Evolutionary conservation across 2,888 invertebrate genomes (phyloP).

Genomic region (Aproaerema taeniolella): DNA sequence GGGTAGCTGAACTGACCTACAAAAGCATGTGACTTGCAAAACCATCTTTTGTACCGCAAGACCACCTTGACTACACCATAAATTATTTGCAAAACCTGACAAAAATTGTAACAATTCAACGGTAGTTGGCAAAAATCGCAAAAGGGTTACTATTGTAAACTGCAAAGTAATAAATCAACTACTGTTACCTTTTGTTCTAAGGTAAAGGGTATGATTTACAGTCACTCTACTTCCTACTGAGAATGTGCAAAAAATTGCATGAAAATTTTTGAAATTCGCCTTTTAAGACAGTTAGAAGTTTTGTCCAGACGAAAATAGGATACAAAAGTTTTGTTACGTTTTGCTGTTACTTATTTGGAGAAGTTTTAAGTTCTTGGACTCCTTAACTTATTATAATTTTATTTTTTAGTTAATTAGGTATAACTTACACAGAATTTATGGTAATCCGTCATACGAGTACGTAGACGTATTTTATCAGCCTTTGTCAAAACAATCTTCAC

Average conservation of each 20-base stretch:
- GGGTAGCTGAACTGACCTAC: conserved; percentile 62
- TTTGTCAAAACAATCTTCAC: too few relatives aligned
- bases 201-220: conserved; percentile 11
- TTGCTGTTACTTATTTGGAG: too few relatives aligned
- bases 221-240: conserved; percentile 4
- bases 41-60: conserved; percentile 41
- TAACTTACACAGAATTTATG: too few relatives aligned
- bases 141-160: conserved; percentile 31
- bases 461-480: too few relatives aligned
- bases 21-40: conserved; percentile 68
- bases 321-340: too few relatives aligned
- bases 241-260: conserved; percentile 4
- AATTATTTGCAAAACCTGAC: conserved; percentile 45
- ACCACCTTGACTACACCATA: conserved; percentile 65
- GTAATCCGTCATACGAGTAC: too few relatives aligned
- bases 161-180: conserved; percentile 28
- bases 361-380: too few relatives aligned
- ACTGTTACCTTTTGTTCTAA: conserved; percentile 7
- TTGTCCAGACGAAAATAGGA: too few relatives aligned
- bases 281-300: too few relatives aligned
- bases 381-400: too few relatives aligned
- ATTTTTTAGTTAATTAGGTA: too few relatives aligned
- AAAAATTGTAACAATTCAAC: conserved; percentile 61
- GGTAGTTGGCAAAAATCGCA: conserved; percentile 54
- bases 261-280: conserved; percentile 9